Evolutionary conservation across 53 echinoderm and acorn worm genomes (phyloP), one percentile per base, ranked within the genome.

Genomic region (Crossaster papposus): DNA sequence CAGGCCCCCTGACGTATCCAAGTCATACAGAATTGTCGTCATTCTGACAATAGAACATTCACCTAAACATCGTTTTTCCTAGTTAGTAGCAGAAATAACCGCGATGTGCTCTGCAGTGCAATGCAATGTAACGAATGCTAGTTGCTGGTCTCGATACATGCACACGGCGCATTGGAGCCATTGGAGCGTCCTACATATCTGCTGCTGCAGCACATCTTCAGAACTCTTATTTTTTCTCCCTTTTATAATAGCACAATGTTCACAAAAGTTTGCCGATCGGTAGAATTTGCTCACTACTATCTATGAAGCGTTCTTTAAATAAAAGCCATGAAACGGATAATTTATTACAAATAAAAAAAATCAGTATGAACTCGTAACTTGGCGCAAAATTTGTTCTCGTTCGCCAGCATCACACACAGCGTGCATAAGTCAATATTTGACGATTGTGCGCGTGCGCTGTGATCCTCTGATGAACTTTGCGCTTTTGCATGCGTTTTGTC

Each of bases 1-100:
- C 30, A 97, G 94, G 20, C 95, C 95, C 54, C 98, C 98, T 53
- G 98, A 95, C 64, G 98, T 97, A 58, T 97, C 98, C 95, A 97
- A 83, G 78, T 97, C 98, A 90, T 97, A 97, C 81, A 92, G 91
- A 50, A 97, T 93, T 37, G 98, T 94, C 88, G 95, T 95, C 90
- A 95, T 94, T 87, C 33, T 87, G 15, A 55, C 31, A 62, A 35
- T 77, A 63, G 15, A 30, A 63, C 76, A 29, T 52, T 14, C 30
- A 36, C 13, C 72, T 74, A 83, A 83, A 58, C 83, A 75, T 32
- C 37, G 63, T 68, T 18, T 18, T 20, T 68, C 3, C 28, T 1
- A 26, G 11, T 68, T 10, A 26, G 22, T 4, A 28, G 28, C 68
- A 58, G 58, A 58, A 11, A 26, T 68, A 4, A n/a, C 68, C n/a